Base-by-base conservation (phyloP, 2,888 invertebrate genomes). In the Antitype chi region DNA sequence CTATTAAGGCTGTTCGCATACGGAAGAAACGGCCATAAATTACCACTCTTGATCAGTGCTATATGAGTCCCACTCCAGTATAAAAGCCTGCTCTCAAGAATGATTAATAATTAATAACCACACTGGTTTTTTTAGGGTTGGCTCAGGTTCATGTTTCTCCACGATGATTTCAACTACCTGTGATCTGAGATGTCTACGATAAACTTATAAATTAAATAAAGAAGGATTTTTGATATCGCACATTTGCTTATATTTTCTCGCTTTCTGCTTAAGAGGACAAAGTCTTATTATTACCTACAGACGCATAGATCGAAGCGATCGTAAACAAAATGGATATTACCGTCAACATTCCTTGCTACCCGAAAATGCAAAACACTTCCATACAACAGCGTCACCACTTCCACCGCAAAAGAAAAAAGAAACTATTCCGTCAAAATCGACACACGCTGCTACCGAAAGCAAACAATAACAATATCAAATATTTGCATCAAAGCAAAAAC, bases 401-500 rank as follows among this genome's bases (percentile, higher is more conserved):
- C 38, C 9, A 20, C 28, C 2, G 28, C 38, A 57, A 57, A 74
- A 60, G 17, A 25, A 62, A 47, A 55, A 68, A 68, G 59, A 82
- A 82, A 76, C 82, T 70, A 72, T 77, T 57, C 6, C 52, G 28
- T 59, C 70, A 70, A 69, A 78, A 74, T 80, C 62, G 73, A 76
- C 74, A 72, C 70, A 43, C 60, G 43, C 76, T 75, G 55, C 66
- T 38, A 74, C 74, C 59, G n/a, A 59, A 23, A 60, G 80, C 66
- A 78, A 78, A 83, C 80, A 84, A 86, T 86, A 83, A 82, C 66
- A 82, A 52, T 64, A 70, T 82, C 72, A 87, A 87, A 87, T 87
- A 89, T 87, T 87, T 87, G 85, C 78, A 88, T 78, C 70, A 78
- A 80, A 80, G 87, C 66, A 84, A 86, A 87, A 87, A 82, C 80